phyloP scores from a whole-genome alignment of 2,113 vertebrate species.

The Tachycineta bicolor region DNA sequence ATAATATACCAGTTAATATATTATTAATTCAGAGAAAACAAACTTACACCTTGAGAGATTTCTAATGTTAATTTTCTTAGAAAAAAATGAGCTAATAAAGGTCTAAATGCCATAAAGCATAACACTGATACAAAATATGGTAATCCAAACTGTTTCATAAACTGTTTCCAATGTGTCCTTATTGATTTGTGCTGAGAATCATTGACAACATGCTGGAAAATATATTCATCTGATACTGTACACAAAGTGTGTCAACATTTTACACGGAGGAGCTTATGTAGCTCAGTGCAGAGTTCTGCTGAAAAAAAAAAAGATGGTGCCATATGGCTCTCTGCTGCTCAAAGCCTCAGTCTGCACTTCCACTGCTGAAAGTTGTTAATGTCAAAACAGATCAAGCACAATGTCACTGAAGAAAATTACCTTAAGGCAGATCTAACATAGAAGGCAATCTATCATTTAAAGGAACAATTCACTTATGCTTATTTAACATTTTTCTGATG shows the following conservation, averaged over 20 bases:
- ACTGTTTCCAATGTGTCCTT: not conserved
- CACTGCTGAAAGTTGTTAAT: not conserved
- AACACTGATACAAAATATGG: not conserved
- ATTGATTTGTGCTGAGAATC: not conserved
- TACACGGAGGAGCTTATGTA: not conserved
- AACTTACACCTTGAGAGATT: not conserved
- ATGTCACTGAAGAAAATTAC: not conserved
- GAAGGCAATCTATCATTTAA: not conserved
- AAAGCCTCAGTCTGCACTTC: not conserved
- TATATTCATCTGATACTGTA: not conserved
- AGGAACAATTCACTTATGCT: not conserved
- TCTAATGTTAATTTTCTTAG: not conserved
- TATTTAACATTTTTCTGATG: not conserved
- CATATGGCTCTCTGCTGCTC: not conserved
- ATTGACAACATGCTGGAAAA: not conserved
- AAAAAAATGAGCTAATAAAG: not conserved
- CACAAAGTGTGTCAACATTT: not conserved
- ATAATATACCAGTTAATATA: not conserved
- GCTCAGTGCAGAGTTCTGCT: not conserved
- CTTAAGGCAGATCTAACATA: not conserved
- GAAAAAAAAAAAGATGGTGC: not conserved
- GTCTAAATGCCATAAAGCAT: not conserved
- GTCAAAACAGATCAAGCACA: conserved; percentile 13
- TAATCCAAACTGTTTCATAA: not conserved
- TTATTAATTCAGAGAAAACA: not conserved